Conservation (phyloP, 2,888 invertebrate species). For the Cephus pygmeus region DNA sequence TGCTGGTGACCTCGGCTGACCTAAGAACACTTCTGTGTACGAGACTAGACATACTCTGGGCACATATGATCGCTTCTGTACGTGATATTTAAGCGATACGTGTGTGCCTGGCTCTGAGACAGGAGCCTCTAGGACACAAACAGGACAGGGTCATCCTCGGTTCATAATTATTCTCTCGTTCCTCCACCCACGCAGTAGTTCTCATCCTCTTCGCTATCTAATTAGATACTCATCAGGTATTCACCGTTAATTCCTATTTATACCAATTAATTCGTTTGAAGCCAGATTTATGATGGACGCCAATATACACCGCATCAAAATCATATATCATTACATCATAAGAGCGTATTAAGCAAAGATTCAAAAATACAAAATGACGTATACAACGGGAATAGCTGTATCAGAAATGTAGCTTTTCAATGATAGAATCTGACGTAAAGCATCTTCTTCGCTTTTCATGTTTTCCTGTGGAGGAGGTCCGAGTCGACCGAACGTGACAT, state of each 20-base stretch:
- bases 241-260: not conserved
- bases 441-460: not conserved
- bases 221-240: constrained; percentile 39
- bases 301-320: not conserved
- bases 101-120: not conserved
- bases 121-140: constrained; percentile 23
- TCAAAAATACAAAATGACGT: not conserved
- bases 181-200: constrained; percentile 38
- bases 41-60: constrained; percentile 11
- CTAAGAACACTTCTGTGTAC: constrained; percentile 34
- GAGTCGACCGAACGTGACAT: not conserved
- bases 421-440: not conserved
- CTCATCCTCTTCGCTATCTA: constrained; percentile 41
- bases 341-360: not conserved
- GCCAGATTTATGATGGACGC: not conserved
- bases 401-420: not conserved
- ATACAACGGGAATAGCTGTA: not conserved
- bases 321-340: not conserved
- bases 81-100: not conserved
- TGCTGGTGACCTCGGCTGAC: constrained; percentile 48
- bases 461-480: not conserved
- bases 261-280: not conserved
- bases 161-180: constrained; percentile 48
- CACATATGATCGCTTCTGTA: not conserved
- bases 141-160: constrained; percentile 43